phyloP scores from a whole-genome alignment of 2,113 vertebrate species.

The Platysteira castanea region DNA sequence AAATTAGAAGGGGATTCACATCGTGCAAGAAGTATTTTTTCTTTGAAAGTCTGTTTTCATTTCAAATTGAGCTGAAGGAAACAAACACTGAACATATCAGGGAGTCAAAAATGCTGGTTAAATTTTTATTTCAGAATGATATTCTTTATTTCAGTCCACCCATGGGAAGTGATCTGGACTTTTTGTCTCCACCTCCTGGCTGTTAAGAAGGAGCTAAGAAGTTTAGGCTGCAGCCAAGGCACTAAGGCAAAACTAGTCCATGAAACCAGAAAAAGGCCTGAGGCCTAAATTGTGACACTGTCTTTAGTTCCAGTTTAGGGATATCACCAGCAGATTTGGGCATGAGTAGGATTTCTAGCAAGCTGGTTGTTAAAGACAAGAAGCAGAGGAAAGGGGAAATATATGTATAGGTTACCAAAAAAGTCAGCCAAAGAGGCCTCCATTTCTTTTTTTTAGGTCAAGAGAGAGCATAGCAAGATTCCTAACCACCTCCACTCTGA shows the following conservation, averaged over 20 bases:
- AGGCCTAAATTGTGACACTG: neutral
- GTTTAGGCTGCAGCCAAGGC: neutral
- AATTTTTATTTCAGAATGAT: neutral
- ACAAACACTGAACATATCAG: neutral
- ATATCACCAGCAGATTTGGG: neutral
- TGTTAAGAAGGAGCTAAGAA: neutral
- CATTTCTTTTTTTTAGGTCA: neutral
- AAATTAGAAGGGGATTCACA: neutral
- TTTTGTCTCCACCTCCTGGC: neutral
- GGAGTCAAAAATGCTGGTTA: neutral
- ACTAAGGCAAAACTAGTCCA: neutral
- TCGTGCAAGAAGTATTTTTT: neutral
- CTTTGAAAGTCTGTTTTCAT: neutral
- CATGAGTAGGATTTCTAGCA: neutral
- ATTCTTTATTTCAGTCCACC: neutral
- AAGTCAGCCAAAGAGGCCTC: fast-evolving
- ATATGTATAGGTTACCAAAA: neutral
- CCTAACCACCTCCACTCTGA: neutral
- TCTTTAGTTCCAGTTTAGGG: neutral
- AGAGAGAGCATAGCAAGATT: neutral
- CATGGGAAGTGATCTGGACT: neutral
- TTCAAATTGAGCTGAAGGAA: neutral
- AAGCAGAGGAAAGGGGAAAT: neutral
- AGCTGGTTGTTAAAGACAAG: neutral
- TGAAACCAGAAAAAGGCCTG: neutral